These are phyloP conservation scores for Zosterops lateralis DNA, from an alignment of 2,113 vertebrate genomes.

Conservation along the genomic window DNA sequence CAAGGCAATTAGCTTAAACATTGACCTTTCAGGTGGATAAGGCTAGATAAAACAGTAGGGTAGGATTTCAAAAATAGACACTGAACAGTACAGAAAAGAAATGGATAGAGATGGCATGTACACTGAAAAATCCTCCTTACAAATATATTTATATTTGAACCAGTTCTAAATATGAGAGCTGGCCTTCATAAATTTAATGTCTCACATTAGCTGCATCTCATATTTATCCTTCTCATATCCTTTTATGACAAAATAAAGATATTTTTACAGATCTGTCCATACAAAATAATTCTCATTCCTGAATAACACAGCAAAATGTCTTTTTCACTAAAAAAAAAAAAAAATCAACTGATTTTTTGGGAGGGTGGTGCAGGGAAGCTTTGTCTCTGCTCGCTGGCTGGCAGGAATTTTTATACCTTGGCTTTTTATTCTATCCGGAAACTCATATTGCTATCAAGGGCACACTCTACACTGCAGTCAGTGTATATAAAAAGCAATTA, in stretches of 20 bases:
- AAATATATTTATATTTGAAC: background rate
- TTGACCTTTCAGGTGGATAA: background rate
- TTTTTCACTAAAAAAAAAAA: background rate
- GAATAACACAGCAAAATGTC: background rate
- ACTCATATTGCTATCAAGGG: conserved; percentile 18
- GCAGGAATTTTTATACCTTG: background rate
- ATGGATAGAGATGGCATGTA: background rate
- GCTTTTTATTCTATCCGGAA: conserved; percentile 30
- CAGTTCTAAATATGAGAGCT: background rate
- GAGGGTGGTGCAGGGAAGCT: rapidly evolving
- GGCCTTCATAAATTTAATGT: background rate
- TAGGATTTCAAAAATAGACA: background rate
- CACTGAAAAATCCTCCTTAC: background rate
- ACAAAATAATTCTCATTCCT: background rate
- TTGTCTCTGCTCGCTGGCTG: background rate
- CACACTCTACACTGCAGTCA: background rate
- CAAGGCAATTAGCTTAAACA: conserved; percentile 30
- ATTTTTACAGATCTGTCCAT: background rate
- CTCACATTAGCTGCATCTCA: background rate
- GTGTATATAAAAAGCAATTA: conserved; percentile 38
- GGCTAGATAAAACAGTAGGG: background rate
- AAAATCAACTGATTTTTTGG: background rate
- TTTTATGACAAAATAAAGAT: background rate
- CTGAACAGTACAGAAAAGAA: background rate
- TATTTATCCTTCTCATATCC: background rate